Conservation (phyloP, 2,113 vertebrate genomes). For the Axis porcinus region DNA sequence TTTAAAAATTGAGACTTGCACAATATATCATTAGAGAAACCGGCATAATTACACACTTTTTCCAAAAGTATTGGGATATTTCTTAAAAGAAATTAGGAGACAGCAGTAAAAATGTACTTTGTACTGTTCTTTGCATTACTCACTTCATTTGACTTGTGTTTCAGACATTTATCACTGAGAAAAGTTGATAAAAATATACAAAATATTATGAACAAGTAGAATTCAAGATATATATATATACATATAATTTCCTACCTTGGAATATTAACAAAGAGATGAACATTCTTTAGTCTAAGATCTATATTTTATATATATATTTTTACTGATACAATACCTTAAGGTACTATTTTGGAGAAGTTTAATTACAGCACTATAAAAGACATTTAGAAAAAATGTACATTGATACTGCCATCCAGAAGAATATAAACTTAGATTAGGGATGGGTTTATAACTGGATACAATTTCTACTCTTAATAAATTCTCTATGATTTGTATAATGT, state of each 20-base stretch:
- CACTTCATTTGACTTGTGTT: conserved; percentile 29
- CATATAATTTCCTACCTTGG: background rate
- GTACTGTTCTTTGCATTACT: background rate
- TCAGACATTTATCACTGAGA: background rate
- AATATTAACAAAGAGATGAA: background rate
- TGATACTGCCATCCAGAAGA: background rate
- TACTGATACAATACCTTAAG: background rate
- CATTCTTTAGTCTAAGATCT: background rate
- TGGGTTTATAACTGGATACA: background rate
- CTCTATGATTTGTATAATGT: background rate
- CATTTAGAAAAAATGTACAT: background rate
- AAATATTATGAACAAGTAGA: background rate
- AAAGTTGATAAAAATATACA: conserved; percentile 23
- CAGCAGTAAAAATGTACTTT: background rate
- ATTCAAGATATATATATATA: background rate
- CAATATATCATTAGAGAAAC: background rate
- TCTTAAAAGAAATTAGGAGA: background rate
- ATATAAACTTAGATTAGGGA: background rate
- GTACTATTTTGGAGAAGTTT: background rate
- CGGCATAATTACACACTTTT: background rate
- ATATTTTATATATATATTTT: background rate
- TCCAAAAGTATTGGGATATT: background rate
- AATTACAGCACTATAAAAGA: background rate
- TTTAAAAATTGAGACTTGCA: conserved; percentile 36
- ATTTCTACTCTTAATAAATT: conserved; percentile 35